These are phyloP conservation scores for Drosophila sproati DNA, from an alignment of 1,140 invertebrate species.

Conservation along the genomic window DNA sequence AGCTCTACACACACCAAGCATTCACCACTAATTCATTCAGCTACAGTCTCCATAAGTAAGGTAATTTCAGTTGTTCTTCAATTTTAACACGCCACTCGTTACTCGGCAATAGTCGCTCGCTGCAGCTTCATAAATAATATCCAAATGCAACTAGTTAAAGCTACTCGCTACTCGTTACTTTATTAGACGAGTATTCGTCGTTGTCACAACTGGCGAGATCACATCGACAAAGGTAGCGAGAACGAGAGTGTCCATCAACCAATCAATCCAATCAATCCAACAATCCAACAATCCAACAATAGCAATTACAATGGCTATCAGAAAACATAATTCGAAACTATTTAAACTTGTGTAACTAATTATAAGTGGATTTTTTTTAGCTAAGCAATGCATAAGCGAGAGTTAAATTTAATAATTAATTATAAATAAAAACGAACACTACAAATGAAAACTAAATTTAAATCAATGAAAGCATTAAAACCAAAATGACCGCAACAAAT, in stretches of 20 bases:
- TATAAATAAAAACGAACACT: slow-evolving; percentile 48
- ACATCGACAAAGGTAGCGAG: background rate
- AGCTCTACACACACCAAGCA: slow-evolving; percentile 1
- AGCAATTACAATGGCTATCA: slow-evolving; percentile 18
- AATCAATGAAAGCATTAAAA: slow-evolving; percentile 40
- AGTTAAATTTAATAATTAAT: slow-evolving; percentile 78
- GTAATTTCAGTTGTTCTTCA: slow-evolving; percentile 1
- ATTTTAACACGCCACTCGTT: background rate
- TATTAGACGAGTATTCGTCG: background rate
- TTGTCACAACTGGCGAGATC: too few relatives aligned
- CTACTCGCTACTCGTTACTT: background rate
- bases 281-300: slow-evolving; percentile 16
- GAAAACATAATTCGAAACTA: slow-evolving; percentile 41
- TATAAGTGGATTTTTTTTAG: slow-evolving; percentile 79
- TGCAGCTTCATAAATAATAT: background rate
- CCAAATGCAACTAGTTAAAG: slow-evolving; percentile 5
- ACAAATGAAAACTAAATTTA: slow-evolving; percentile 35
- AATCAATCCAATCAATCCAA: slow-evolving; percentile 7
- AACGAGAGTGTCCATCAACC: background rate
- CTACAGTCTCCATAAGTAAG: slow-evolving; percentile 1
- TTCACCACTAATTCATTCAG: background rate
- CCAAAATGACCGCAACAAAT: slow-evolving; percentile 30
- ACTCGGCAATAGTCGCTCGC: slow-evolving; percentile 7
- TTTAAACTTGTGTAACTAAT: slow-evolving; percentile 76
- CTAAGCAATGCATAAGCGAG: slow-evolving; percentile 76